These are phyloP conservation scores for Discoglossus pictus DNA, from an alignment of 2,797 vertebrate genomes.

Conservation along the genomic window DNA sequence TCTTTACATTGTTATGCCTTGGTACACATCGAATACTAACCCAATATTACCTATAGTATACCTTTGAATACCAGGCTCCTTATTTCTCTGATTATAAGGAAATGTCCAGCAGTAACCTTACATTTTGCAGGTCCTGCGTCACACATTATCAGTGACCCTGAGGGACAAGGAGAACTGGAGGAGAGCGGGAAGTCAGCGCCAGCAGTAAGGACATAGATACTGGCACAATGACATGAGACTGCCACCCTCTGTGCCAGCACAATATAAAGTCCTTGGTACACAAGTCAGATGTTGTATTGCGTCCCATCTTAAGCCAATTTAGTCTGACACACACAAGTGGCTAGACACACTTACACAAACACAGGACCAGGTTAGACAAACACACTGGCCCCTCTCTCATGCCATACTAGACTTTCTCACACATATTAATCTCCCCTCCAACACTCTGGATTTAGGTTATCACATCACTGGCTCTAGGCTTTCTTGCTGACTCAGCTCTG, in stretches of 20 bases:
- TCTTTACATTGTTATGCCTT: no score
- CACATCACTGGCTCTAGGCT: slow-evolving; percentile 39
- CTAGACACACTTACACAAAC: no score
- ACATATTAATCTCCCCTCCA: slow-evolving; percentile 17
- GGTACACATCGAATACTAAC: no score
- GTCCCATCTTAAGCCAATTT: no score
- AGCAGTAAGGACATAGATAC: slow-evolving; percentile 1
- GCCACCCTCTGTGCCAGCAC: not conserved
- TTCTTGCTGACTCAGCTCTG: slow-evolving; percentile 61
- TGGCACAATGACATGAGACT: not conserved
- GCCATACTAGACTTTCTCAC: not conserved
- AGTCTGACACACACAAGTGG: no score
- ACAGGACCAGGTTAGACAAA: no score
- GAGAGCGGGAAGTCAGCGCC: not conserved
- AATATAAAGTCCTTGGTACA: not conserved
- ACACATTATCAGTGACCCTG: slow-evolving; percentile 40
- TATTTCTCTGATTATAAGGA: not conserved
- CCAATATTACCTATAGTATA: no score
- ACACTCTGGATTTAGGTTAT: slow-evolving; percentile 41
- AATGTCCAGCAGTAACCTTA: slow-evolving; percentile 2
- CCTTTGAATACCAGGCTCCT: no score
- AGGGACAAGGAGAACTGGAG: slow-evolving; percentile 25
- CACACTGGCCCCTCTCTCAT: no score
- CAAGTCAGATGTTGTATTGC: no score
- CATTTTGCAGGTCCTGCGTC: slow-evolving; percentile 12